phyloP scores from a whole-genome alignment of 2,888 invertebrate genomes.

The Euzophera pinguis region DNA sequence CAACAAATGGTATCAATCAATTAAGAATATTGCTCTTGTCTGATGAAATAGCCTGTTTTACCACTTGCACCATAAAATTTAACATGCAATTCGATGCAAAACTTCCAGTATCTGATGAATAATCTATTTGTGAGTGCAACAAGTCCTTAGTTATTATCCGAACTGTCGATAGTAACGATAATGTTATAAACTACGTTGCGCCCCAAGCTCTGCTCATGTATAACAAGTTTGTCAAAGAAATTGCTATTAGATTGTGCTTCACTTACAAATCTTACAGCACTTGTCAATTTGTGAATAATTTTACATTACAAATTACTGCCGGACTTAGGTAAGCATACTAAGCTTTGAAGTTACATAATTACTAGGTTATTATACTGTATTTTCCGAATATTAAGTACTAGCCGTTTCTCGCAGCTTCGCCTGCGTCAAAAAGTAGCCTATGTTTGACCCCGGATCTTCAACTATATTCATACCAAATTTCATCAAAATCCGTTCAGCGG shows the following conservation, averaged over 20 bases:
- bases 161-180: slow-evolving; percentile 11
- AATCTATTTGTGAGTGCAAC: slow-evolving; percentile 8
- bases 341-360: too few species aligned
- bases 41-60: not conserved
- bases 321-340: too few species aligned
- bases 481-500: too few species aligned
- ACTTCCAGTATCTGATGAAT: slow-evolving; percentile 9
- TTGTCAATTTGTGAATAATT: not conserved
- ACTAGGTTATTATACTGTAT: too few species aligned
- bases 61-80: slow-evolving; percentile 5
- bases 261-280: not conserved
- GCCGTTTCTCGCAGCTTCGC: too few species aligned
- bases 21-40: not conserved
- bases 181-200: slow-evolving; percentile 2
- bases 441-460: too few species aligned
- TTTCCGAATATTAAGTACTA: too few species aligned
- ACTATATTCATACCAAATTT: too few species aligned
- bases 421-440: too few species aligned
- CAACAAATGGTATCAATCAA: slow-evolving; percentile 1
- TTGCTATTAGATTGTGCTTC: slow-evolving; percentile 5
- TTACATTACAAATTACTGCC: not conserved
- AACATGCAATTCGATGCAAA: slow-evolving; percentile 6
- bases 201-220: slow-evolving; percentile 5
- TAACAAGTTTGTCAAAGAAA: slow-evolving; percentile 11
- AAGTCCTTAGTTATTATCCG: slow-evolving; percentile 8